phyloP scores from a whole-genome alignment of 2,113 vertebrate genomes.

The Herpetotheres cachinnans region DNA sequence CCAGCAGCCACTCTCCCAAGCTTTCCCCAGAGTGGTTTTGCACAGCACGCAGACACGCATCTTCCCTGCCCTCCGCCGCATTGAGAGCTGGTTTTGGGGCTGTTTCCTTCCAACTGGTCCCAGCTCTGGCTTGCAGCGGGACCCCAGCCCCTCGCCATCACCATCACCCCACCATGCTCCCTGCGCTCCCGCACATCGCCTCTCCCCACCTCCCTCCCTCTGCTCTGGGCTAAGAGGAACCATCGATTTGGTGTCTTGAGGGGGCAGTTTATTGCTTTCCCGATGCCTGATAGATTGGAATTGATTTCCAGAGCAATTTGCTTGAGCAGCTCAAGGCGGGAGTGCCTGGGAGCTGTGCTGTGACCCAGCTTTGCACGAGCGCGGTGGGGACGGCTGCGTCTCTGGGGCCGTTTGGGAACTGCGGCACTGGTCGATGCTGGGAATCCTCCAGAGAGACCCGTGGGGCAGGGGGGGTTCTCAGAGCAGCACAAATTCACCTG shows the following conservation, averaged over 20 bases:
- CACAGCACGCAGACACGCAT: rapidly evolving
- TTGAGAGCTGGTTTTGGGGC: rapidly evolving
- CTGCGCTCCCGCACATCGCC: neutral
- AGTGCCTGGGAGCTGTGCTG: rapidly evolving
- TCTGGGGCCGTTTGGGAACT: neutral
- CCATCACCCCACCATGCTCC: neutral
- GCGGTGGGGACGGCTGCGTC: rapidly evolving
- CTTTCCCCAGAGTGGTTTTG: neutral
- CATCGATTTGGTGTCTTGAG: neutral
- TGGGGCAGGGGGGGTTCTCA: rapidly evolving
- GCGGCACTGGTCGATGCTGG: neutral
- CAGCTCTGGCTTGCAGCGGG: neutral
- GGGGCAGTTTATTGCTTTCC: neutral
- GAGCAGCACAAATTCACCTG: neutral
- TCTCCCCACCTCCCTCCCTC: neutral
- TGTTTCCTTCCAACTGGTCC: neutral
- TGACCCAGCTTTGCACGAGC: neutral
- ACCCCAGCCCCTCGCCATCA: rapidly evolving
- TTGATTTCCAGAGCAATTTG: neutral
- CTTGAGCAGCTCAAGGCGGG: neutral
- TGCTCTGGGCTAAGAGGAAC: neutral
- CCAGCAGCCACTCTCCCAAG: neutral
- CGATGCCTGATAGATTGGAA: neutral
- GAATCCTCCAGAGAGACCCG: neutral
- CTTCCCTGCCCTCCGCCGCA: rapidly evolving